A percentile compares a stretch with the other conserved stretches of the same genome.
These are phyloP conservation scores for Styela clava DNA, from an alignment of 23 tunicate genomes.

Conservation along the genomic window DNA sequence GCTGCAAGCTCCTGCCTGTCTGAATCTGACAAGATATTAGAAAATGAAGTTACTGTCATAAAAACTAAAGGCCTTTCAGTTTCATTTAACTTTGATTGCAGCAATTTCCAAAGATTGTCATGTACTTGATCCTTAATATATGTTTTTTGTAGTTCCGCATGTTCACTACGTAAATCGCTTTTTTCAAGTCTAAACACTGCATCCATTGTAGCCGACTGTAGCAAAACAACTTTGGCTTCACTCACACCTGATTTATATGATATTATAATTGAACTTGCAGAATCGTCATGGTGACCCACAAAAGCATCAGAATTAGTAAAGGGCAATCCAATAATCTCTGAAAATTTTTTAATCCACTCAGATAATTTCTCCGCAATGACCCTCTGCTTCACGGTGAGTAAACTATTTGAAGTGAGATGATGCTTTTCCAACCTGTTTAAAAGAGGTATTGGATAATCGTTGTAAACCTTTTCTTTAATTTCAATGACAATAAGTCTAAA, in stretches of 20 bases:
- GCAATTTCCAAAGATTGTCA: constrained; percentile 36
- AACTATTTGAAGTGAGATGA: constrained; percentile 49
- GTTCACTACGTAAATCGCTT: constrained; percentile 30
- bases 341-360: constrained; percentile 37
- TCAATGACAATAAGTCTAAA: constrained; percentile 69
- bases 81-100: neutral
- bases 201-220: constrained; percentile 78
- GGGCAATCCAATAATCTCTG: neutral
- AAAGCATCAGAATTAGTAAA: constrained; percentile 33
- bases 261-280: constrained; percentile 45
- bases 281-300: constrained; percentile 47
- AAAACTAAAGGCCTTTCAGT: neutral
- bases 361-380: constrained; percentile 11
- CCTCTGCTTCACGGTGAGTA: constrained; percentile 24
- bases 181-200: constrained; percentile 44
- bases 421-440: constrained; percentile 75
- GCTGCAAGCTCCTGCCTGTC: constrained; percentile 35
- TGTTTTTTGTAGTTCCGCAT: constrained; percentile 17
- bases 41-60: constrained; percentile 52
- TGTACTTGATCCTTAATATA: constrained; percentile 48
- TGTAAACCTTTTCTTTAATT: constrained; percentile 53
- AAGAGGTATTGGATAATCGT: constrained; percentile 75
- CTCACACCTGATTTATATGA: neutral
- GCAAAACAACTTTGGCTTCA: constrained; percentile 19
- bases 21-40: constrained; percentile 44